phyloP scores from a whole-genome alignment of 2,888 invertebrate species.

The Chaetogeoica ovagalla region DNA sequence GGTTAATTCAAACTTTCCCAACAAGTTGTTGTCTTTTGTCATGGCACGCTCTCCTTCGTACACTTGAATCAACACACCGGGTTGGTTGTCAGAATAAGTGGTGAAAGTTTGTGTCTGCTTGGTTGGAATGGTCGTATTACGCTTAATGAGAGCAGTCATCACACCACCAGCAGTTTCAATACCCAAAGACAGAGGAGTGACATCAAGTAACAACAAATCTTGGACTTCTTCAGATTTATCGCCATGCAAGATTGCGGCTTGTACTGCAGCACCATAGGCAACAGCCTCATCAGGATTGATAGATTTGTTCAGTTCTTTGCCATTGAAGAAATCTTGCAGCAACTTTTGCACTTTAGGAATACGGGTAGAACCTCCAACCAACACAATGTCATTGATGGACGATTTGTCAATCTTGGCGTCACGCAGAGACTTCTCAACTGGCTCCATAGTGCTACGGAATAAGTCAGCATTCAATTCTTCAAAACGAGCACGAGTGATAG shows the following conservation, averaged over 20 bases:
- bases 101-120: constrained; percentile 97
- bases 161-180: constrained; percentile 90
- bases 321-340: constrained; percentile 93
- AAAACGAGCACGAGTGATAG: constrained; percentile 82
- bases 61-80: constrained; percentile 89
- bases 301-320: constrained; percentile 93
- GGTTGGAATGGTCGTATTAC: constrained; percentile 96
- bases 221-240: constrained; percentile 87
- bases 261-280: constrained; percentile 94
- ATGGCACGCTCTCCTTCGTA: constrained; percentile 93
- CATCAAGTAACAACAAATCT: constrained; percentile 88
- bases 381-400: constrained; percentile 76
- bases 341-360: constrained; percentile 98
- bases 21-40: constrained; percentile 92
- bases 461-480: constrained; percentile 96
- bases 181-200: constrained; percentile 89
- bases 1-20: constrained; percentile 95
- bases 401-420: constrained; percentile 80
- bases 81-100: constrained; percentile 97
- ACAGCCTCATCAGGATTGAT: constrained; percentile 98
- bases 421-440: constrained; percentile 70
- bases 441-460: constrained; percentile 72
- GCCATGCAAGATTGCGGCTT: constrained; percentile 88
- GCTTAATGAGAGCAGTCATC: constrained; percentile 95
- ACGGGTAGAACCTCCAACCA: constrained; percentile 74